Evolutionary conservation across 2,888 invertebrate genomes (phyloP).

Genomic region (Bruchidius siliquastri): DNA sequence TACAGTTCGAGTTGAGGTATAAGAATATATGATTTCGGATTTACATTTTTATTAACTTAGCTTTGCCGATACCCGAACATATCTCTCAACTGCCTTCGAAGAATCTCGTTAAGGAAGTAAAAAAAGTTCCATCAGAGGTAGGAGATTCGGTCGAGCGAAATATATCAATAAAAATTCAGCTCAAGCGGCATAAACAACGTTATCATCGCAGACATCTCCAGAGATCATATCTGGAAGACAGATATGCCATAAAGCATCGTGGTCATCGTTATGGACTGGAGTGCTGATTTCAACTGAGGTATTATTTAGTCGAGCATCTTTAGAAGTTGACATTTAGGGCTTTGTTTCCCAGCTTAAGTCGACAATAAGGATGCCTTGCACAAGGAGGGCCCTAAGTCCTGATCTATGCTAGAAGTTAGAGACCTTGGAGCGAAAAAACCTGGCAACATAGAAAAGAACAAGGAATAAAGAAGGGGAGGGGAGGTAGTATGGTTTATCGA

Average conservation of each 20-base stretch:
- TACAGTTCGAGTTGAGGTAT: too few species aligned
- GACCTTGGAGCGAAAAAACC: too few species aligned
- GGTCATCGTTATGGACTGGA: not conserved
- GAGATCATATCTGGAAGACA: not conserved
- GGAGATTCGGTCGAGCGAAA: not conserved
- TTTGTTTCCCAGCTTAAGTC: too few species aligned
- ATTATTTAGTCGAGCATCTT: not conserved
- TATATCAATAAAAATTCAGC: not conserved
- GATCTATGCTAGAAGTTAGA: too few species aligned
- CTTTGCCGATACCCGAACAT: not conserved
- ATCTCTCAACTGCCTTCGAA: not conserved
- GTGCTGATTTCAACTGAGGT: not conserved
- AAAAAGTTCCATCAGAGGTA: not conserved
- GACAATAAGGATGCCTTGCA: too few species aligned
- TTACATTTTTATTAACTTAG: not conserved
- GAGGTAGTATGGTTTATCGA: too few species aligned
- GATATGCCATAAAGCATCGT: not conserved
- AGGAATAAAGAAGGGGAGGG: too few species aligned
- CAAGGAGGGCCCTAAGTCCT: too few species aligned
- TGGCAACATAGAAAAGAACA: too few species aligned
- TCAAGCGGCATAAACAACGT: not conserved
- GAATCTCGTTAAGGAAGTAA: not conserved
- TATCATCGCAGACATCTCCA: not conserved
- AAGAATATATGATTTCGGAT: not conserved
- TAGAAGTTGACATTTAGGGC: not conserved